These are phyloP conservation scores for Sterna hirundo DNA, from an alignment of 2,113 vertebrate species.

Conservation along the genomic window DNA sequence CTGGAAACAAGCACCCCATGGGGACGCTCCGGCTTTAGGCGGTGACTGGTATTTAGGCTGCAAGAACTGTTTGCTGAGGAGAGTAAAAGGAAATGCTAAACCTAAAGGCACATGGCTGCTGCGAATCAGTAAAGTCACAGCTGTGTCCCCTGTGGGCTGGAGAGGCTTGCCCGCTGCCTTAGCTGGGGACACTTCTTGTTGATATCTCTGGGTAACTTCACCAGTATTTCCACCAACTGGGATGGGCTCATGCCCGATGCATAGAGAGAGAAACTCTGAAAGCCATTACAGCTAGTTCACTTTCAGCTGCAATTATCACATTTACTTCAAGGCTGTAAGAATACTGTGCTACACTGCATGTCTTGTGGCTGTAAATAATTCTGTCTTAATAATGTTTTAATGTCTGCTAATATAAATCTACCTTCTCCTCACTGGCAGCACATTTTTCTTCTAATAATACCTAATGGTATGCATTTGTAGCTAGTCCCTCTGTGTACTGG, in stretches of 20 bases:
- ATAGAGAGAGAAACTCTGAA: background rate
- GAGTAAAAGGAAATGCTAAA: background rate
- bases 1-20: background rate
- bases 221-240: background rate
- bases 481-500: background rate
- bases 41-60: background rate
- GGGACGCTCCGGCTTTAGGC: background rate
- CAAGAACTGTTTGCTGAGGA: background rate
- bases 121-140: background rate
- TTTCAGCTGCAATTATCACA: background rate
- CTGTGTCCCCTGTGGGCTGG: background rate
- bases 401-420: background rate
- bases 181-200: background rate
- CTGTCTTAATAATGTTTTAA: background rate
- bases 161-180: background rate
- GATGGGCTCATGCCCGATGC: background rate
- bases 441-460: conserved; percentile 3
- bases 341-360: background rate
- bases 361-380: background rate
- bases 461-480: background rate
- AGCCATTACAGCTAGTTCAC: background rate
- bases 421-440: background rate
- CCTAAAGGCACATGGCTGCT: background rate
- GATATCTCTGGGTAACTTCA: background rate
- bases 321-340: conserved; percentile 1